Conservation (phyloP, 2,113 vertebrate species). For the Lepus europaeus region DNA sequence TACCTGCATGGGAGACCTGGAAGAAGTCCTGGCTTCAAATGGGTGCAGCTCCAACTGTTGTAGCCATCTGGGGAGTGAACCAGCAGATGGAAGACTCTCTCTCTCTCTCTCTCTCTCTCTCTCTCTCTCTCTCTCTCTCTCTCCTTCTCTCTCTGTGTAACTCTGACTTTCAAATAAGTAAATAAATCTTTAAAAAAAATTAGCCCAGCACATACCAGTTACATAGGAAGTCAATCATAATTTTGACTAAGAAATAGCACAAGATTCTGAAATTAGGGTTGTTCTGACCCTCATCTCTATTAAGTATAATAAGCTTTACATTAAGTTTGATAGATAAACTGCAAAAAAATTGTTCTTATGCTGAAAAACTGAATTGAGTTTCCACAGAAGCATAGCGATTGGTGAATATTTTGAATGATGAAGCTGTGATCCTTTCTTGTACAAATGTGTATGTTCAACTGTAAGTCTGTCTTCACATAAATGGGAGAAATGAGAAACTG, state of each 20-base stretch:
- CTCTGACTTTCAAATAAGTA: too few species aligned
- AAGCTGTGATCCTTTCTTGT: slow-evolving; percentile 38
- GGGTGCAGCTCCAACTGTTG: too few species aligned
- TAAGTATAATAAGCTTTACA: slow-evolving; percentile 3
- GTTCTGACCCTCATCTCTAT: neutral
- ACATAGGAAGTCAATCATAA: slow-evolving; percentile 24
- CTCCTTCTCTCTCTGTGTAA: too few species aligned
- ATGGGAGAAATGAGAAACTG: neutral
- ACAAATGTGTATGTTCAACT: neutral
- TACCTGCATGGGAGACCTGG: too few species aligned
- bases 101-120: too few species aligned
- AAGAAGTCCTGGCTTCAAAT: too few species aligned
- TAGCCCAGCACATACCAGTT: slow-evolving; percentile 47
- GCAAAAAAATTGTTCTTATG: neutral
- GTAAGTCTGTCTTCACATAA: neutral
- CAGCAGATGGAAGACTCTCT: too few species aligned
- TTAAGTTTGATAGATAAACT: slow-evolving; percentile 25
- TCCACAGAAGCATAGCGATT: neutral
- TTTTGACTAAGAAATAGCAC: slow-evolving; percentile 45
- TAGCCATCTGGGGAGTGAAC: too few species aligned
- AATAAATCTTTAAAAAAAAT: slow-evolving; percentile 20
- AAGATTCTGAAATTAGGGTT: slow-evolving; percentile 42
- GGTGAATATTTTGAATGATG: neutral
- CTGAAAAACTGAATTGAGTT: slow-evolving; percentile 1
- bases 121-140: too few species aligned